Conservation (phyloP, 2,113 vertebrate species). For the Grammomys dolichurus region DNA sequence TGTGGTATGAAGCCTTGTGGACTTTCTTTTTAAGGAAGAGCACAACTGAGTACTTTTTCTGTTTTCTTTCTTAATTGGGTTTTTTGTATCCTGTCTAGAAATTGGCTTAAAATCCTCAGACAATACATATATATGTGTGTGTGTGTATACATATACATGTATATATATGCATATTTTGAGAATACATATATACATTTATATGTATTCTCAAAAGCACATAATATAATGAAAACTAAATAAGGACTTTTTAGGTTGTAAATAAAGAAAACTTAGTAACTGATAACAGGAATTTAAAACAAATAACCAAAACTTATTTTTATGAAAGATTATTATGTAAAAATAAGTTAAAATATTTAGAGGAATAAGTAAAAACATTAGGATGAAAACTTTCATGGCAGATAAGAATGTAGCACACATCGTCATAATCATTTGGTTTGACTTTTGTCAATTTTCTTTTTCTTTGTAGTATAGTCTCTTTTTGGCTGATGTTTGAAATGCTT, state of each 20-base stretch:
- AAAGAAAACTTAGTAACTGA: neutral
- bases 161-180: too few relatives aligned
- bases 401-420: neutral
- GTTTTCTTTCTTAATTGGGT: slow-evolving; percentile 33
- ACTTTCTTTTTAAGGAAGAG: neutral
- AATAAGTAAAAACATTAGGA: slow-evolving; percentile 25
- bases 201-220: neutral
- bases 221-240: slow-evolving; percentile 20
- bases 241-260: neutral
- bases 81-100: neutral
- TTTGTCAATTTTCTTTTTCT: neutral
- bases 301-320: slow-evolving; percentile 21
- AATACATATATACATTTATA: neutral
- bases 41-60: neutral
- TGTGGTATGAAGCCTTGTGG: neutral
- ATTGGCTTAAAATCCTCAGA: neutral
- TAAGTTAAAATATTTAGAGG: neutral
- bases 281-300: slow-evolving; percentile 15
- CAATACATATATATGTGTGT: neutral
- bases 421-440: neutral
- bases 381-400: neutral
- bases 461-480: slow-evolving; percentile 1
- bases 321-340: slow-evolving; percentile 31
- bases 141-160: neutral
- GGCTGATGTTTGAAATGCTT: slow-evolving; percentile 17